phyloP scores from a whole-genome alignment of 2,113 vertebrate genomes.

The Chionodraco myersi region DNA sequence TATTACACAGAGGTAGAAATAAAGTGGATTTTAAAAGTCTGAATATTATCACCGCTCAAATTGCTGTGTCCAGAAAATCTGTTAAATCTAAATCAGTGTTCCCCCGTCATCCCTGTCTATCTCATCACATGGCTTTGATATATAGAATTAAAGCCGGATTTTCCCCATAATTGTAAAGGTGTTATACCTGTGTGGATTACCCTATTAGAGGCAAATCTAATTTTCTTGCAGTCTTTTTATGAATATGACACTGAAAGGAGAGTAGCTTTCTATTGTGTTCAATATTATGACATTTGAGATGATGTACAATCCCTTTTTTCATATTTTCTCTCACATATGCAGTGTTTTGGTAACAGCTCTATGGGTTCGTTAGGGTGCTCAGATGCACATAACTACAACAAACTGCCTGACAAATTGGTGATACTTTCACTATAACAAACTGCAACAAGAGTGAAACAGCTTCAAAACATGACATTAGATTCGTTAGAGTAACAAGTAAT shows the following conservation, averaged over 20 bases:
- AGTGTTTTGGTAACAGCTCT: neutral
- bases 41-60: neutral
- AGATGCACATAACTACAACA: neutral
- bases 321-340: neutral
- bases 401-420: neutral
- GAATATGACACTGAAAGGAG: neutral
- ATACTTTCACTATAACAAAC: neutral
- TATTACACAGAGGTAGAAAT: conserved; percentile 65
- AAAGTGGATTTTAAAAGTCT: neutral
- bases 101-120: neutral
- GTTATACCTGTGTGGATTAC: conserved; percentile 10
- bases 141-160: conserved; percentile 9
- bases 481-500: neutral
- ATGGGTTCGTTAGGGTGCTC: neutral
- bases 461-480: neutral
- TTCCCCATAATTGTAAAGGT: conserved; percentile 7
- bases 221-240: conserved; percentile 17
- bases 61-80: neutral
- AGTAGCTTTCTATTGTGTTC: neutral
- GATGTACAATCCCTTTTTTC: neutral
- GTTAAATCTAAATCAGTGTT: neutral
- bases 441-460: neutral
- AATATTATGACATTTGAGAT: neutral
- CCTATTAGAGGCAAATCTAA: conserved; percentile 23
- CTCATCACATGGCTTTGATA: conserved; percentile 27